These are phyloP conservation scores for Drosophila kepulauana DNA, from an alignment of 1,140 invertebrate species.

Conservation along the genomic window DNA sequence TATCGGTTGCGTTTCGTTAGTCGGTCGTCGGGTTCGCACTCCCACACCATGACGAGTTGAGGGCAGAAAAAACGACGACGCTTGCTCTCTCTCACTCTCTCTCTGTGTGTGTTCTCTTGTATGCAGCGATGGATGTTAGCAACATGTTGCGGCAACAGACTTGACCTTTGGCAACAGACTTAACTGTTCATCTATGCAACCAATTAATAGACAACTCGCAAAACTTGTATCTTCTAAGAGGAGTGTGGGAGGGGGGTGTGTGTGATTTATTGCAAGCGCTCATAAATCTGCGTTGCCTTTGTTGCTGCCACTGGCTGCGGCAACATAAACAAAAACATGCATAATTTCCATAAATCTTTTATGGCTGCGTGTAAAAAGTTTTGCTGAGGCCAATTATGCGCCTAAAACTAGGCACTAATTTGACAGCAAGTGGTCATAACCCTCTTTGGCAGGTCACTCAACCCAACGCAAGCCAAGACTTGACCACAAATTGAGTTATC, in stretches of 20 bases:
- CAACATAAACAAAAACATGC: conserved; percentile 72
- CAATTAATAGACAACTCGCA: conserved; percentile 71
- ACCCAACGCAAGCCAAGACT: conserved; percentile 28
- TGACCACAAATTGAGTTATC: conserved; percentile 70
- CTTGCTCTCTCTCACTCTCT: conserved; percentile 6
- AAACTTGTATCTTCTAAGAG: background rate
- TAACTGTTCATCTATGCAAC: conserved; percentile 65
- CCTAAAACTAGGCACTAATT: conserved; percentile 75
- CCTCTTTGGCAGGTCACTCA: conserved; percentile 44
- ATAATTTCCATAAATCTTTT: conserved; percentile 83
- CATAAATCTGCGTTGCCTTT: conserved; percentile 59
- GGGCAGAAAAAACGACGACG: background rate
- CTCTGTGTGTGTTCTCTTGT: background rate
- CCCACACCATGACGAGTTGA: background rate
- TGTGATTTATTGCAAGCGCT: conserved; percentile 71
- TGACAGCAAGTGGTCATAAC: conserved; percentile 71
- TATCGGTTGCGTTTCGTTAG: conserved; percentile 22
- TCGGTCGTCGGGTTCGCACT: conserved; percentile 16
- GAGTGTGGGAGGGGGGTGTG: conserved; percentile 35
- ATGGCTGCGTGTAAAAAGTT: conserved; percentile 73
- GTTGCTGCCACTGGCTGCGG: background rate
- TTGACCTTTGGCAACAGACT: conserved; percentile 75
- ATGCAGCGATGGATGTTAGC: background rate
- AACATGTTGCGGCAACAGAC: conserved; percentile 42
- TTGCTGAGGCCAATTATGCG: conserved; percentile 70